A percentile compares a stretch with the other conserved stretches of the same genome.
phyloP scores from a whole-genome alignment of 2,113 vertebrate species.

The Pan troglodytes region NHGRI_mPanTro3-v2.1_pri NC_072411.2:130500501-130501000 shows the following conservation, averaged over 20 bases:
- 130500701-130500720: background rate
- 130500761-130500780: background rate
- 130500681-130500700: background rate
- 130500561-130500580: background rate
- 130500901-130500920: background rate
- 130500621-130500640: background rate
- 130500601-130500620: background rate
- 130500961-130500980: background rate
- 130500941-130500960: background rate
- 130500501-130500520: background rate
- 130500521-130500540: background rate
- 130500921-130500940: background rate
- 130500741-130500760: background rate
- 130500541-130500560: background rate
- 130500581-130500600: background rate
- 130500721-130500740: background rate
- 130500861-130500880: background rate
- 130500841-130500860: accelerated
- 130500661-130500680: background rate
- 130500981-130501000: background rate
- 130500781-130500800: background rate
- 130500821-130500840: background rate
- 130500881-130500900: background rate
- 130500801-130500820: background rate
- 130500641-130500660: background rate